phyloP scores from a whole-genome alignment of 1,140 invertebrate species.

The Notospermus geniculatus region DNA sequence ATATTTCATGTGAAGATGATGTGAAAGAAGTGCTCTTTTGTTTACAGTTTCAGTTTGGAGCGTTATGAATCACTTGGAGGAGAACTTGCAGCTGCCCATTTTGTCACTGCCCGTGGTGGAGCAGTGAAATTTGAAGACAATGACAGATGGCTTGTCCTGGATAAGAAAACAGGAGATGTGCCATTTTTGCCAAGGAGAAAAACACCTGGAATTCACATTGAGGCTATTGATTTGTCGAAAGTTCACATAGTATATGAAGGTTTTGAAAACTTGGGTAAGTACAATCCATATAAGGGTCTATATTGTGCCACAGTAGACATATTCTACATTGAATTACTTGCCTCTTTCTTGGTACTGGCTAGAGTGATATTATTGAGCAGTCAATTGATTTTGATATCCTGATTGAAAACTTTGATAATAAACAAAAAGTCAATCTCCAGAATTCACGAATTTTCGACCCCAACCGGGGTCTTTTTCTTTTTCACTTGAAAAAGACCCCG shows the following conservation, averaged over 20 bases:
- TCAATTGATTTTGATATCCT: too few relatives aligned
- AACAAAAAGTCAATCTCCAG: too few relatives aligned
- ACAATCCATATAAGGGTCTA: not conserved
- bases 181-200: constrained; percentile 61
- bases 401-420: too few relatives aligned
- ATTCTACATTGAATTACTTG: too few relatives aligned
- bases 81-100: constrained; percentile 74
- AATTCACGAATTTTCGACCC: too few relatives aligned
- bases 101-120: constrained; percentile 66
- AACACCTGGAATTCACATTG: constrained; percentile 61
- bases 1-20: not conserved
- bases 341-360: too few relatives aligned
- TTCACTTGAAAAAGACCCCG: too few relatives aligned
- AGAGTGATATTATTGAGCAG: too few relatives aligned
- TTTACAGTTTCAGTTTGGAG: constrained; percentile 53
- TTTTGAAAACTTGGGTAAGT: constrained; percentile 64
- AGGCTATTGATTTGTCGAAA: constrained; percentile 68
- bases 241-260: constrained; percentile 69
- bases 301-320: too few relatives aligned
- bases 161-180: constrained; percentile 41
- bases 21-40: too few relatives aligned
- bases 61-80: constrained; percentile 60
- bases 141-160: constrained; percentile 51
- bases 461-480: too few relatives aligned
- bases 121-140: constrained; percentile 66